A percentile compares a stretch with the other conserved stretches of the same genome.
phyloP scores from a whole-genome alignment of 2,888 invertebrate species.

The Drosophila maculinotata region DNA sequence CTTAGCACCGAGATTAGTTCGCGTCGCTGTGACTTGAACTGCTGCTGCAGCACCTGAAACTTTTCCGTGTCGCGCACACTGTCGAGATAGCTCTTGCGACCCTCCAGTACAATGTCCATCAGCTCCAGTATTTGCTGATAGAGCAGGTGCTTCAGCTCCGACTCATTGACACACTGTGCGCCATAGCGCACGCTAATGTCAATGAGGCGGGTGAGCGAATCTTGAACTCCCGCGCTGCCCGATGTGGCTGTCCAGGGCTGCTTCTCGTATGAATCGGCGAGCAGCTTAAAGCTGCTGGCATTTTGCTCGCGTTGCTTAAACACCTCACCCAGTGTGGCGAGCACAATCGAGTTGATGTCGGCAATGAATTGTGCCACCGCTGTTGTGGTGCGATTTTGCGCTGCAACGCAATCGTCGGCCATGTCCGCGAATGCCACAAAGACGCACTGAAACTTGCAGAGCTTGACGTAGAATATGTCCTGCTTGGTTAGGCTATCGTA shows the following conservation, averaged over 20 bases:
- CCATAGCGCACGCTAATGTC: slow-evolving; percentile 82
- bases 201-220: slow-evolving; percentile 85
- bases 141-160: slow-evolving; percentile 86
- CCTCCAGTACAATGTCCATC: slow-evolving; percentile 90
- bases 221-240: slow-evolving; percentile 86
- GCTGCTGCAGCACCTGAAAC: slow-evolving; percentile 87
- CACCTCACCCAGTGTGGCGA: slow-evolving; percentile 89
- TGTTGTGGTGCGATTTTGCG: slow-evolving; percentile 86
- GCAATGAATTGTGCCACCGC: slow-evolving; percentile 87
- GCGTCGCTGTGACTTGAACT: slow-evolving; percentile 89
- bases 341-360: slow-evolving; percentile 87
- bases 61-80: slow-evolving; percentile 88
- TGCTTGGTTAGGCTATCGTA: slow-evolving; percentile 88
- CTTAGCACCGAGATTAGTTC: slow-evolving; percentile 89
- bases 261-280: slow-evolving; percentile 86
- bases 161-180: slow-evolving; percentile 83
- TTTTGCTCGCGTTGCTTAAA: slow-evolving; percentile 88
- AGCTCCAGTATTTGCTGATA: slow-evolving; percentile 90
- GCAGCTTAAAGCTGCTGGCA: slow-evolving; percentile 86
- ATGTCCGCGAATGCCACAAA: slow-evolving; percentile 88
- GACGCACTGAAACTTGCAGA: slow-evolving; percentile 89
- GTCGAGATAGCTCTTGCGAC: slow-evolving; percentile 89
- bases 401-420: slow-evolving; percentile 87
- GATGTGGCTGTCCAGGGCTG: slow-evolving; percentile 91
- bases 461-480: slow-evolving; percentile 91